Percentiles rank a stretch among this genome's conserved stretches.
These are phyloP conservation scores for Drosophila lini DNA, from an alignment of 1,140 invertebrate species.

Conservation along the genomic window DNA sequence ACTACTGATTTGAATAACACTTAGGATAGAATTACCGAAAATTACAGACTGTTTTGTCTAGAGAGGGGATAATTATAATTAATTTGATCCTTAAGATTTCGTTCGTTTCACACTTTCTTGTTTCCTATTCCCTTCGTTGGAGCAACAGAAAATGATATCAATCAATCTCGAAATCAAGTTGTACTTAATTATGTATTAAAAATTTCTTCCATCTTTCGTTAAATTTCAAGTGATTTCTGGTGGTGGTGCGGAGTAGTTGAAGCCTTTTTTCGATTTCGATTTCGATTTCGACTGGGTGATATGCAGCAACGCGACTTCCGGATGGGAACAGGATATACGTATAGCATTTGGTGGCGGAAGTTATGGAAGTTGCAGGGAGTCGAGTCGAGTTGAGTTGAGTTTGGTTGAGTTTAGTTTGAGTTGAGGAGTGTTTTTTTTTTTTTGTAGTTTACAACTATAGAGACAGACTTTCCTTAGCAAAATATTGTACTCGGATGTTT, in stretches of 20 bases:
- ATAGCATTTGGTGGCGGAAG: conserved; percentile 7
- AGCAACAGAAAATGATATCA: conserved; percentile 39
- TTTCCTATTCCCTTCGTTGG: conserved; percentile 5
- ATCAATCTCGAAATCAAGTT: conserved; percentile 38
- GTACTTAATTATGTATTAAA: conserved; percentile 47
- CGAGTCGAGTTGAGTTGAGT: conserved; percentile 3
- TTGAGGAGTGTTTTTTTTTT: conserved; percentile 3
- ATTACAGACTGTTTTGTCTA: conserved; percentile 24
- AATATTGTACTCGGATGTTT: conserved; percentile 75
- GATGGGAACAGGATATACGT: not conserved
- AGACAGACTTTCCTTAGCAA: conserved; percentile 70
- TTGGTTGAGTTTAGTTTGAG: conserved; percentile 5
- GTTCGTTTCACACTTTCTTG: conserved; percentile 7
- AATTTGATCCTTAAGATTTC: conserved; percentile 42
- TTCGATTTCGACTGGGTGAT: conserved; percentile 49
- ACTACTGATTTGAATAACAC: conserved; percentile 25
- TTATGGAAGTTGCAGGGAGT: conserved; percentile 3
- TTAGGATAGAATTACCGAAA: conserved; percentile 46
- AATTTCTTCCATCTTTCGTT: conserved; percentile 10
- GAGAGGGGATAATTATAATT: conserved; percentile 24
- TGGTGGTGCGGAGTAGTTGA: conserved; percentile 58
- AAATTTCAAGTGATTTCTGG: conserved; percentile 29
- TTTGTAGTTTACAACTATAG: conserved; percentile 50
- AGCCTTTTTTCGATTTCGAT: conserved; percentile 43
- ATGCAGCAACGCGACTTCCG: conserved; percentile 71